Conservation (phyloP, 2,113 vertebrate species). For the Speoplatyrhinus poulsoni region DNA sequence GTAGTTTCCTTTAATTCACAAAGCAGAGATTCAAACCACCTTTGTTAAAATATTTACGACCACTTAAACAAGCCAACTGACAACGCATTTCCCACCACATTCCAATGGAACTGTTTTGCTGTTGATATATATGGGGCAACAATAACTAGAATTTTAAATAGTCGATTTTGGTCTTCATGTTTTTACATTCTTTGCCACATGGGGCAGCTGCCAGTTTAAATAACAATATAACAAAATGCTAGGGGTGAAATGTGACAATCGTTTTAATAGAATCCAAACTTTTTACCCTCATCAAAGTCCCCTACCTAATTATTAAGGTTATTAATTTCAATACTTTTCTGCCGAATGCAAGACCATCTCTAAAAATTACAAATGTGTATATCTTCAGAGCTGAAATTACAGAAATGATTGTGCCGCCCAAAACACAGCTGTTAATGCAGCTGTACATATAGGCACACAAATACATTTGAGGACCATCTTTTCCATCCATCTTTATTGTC, state of each 20-base stretch:
- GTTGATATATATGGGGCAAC: no score
- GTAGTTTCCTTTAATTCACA: no score
- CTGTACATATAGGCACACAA: conserved; percentile 16
- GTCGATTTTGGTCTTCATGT: conserved; percentile 10
- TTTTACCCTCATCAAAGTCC: conserved; percentile 18
- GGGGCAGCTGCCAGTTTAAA: conserved; percentile 63
- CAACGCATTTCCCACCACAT: no score
- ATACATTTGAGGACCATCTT: conserved; percentile 18
- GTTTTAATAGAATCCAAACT: not conserved
- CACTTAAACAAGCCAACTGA: no score
- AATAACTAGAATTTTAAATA: not conserved
- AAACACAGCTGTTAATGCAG: conserved; percentile 20
- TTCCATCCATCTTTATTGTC: conserved; percentile 13
- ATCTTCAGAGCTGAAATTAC: conserved; percentile 23
- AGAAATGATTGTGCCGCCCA: conserved; percentile 1
- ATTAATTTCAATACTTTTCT: conserved; percentile 1
- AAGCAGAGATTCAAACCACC: no score
- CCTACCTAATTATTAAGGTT: conserved; percentile 11
- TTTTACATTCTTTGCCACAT: conserved; percentile 57
- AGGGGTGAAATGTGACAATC: conserved; percentile 7
- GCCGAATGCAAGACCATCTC: conserved; percentile 14
- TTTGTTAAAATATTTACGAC: no score
- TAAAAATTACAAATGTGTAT: conserved; percentile 19
- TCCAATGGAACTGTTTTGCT: no score
- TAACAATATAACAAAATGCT: conserved; percentile 1